phyloP scores from a whole-genome alignment of 2,113 vertebrate genomes.

The Salminus brasiliensis region DNA sequence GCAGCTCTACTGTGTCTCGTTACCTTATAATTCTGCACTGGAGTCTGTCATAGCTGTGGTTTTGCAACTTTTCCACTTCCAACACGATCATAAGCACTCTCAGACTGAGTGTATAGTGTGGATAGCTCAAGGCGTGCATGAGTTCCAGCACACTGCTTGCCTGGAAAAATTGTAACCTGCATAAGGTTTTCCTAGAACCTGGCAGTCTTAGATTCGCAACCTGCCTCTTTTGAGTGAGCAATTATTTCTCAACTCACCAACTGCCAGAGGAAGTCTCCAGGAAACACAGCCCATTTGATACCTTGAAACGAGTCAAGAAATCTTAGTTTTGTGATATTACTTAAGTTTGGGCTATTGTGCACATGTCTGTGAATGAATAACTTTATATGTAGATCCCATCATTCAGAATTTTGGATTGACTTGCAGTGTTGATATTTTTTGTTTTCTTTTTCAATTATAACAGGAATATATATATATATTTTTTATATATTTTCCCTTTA shows the following conservation, averaged over 20 bases:
- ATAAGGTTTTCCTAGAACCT: not conserved
- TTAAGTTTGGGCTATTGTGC: too few relatives aligned
- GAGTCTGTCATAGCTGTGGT: not conserved
- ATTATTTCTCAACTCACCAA: not conserved
- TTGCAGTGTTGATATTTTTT: too few relatives aligned
- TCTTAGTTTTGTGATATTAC: not conserved
- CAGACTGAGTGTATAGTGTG: not conserved
- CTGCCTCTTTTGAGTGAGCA: not conserved
- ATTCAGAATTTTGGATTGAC: too few relatives aligned
- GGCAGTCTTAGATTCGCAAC: not conserved
- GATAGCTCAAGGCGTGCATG: not conserved
- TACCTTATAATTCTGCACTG: slow-evolving; percentile 22
- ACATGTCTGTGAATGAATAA: too few relatives aligned
- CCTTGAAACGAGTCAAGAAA: not conserved
- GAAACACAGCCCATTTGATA: not conserved
- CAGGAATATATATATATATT: too few relatives aligned
- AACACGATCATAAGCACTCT: not conserved
- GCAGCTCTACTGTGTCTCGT: not conserved
- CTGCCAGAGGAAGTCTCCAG: not conserved
- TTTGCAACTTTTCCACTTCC: not conserved
- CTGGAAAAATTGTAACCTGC: not conserved
- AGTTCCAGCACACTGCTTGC: not conserved
- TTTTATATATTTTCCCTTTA: too few relatives aligned
- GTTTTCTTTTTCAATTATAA: too few relatives aligned
- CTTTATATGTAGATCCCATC: too few relatives aligned